Evolutionary conservation across 2,797 vertebrate genomes (phyloP), one percentile per base, ranked within the genome.

Genomic region (Oophaga sylvatica): DNA sequence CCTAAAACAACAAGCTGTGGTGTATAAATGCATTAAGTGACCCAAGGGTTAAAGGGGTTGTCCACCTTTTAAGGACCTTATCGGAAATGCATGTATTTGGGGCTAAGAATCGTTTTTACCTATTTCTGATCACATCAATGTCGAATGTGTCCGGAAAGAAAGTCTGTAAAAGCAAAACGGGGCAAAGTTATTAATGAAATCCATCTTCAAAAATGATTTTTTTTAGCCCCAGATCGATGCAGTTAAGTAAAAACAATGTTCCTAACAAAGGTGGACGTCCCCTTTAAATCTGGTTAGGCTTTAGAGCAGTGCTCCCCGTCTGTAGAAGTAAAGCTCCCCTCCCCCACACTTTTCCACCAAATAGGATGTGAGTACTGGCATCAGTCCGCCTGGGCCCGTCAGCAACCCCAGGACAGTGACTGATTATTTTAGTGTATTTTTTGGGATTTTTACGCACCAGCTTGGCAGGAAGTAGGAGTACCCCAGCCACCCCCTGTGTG

Each of bases 401-500:
- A 0, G 9, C 1, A 13, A 35, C 45, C 13, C 60, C 3, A 2
- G 63, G 35, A 16, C 60, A 16, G 26, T 5, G n/a, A 65, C 29
- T 65, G 80, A n/a, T n/a, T n/a, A 35, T 35, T 3, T 35, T 35
- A 35, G 35, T 35, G 35, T 35, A 35, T 59, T 59, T 59, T 59
- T 75, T 75, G 20, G 53, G 31, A 67, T 48, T 65, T 62, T 75
- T 22, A 75, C 35, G n/a, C 79, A 81, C 80, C 80, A 81, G 62
- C 60, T n/a, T 65, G 60, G 75, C 75, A 60, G 31, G 79, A 63
- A 65, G 59, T 63, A 41, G 20, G 19, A 29, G 83, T 45, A 19
- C 60, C 81, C 82, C n/a, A 85, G 16, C 15, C 80, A n/a, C 9
- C 48, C 76, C 79, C 48, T 20, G 16, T 62, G 76, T 84, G 59